Base-by-base conservation (phyloP, 1,140 invertebrate species). In the Harlomillsia oculata region DNA sequence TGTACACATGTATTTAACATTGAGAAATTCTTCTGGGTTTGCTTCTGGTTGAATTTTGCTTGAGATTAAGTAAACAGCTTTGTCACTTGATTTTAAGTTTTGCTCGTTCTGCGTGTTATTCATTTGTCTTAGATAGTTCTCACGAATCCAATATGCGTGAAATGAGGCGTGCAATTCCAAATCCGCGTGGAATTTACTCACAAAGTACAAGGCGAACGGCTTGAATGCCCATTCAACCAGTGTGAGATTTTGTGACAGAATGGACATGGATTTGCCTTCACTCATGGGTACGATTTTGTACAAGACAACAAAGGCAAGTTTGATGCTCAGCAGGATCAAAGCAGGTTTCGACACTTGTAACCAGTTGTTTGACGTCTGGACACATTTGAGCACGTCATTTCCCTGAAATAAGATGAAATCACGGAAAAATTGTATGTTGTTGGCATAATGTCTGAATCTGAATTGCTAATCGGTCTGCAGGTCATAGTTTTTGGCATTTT, bases 161-260 rank as follows among this genome's bases (percentile, higher is more conserved):
- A n/a, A n/a, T n/a, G n/a, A 20, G 5, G 2, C 13, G n/a, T 2
- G 11, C 21, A 14, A 11, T 5, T 32, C 1, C 9, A 48, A 48
- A 34, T 48, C 45, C 23, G 18, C 13, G 4, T 21, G 9, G n/a
- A 48, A 48, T 21, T 8, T 21, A 14, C 34, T 20, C 6, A 48
- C 13, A 14, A 6, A 18, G 18, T 48, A 48, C 30, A 48, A 32
- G 14, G 45, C 29, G 20, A 48, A 16, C 8, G 45, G 18, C 16
- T 48, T 48, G 13, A 30, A 48, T 20, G 45, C 45, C 45, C 45
- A 48, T 48, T 48, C 45, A 3, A 21, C 16, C 20, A 2, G 16
- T 48, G 4, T 0, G n/a, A 0, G 28, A 13, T 20, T 48, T 21
- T 13, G 39, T 2, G 23, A n/a, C 3, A 21, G 36, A 34, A 48